A percentile compares a stretch with the other conserved stretches of the same genome.
These are phyloP conservation scores for Monochamus saltuarius DNA, from an alignment of 1,140 invertebrate species.

Conservation along the genomic window DNA sequence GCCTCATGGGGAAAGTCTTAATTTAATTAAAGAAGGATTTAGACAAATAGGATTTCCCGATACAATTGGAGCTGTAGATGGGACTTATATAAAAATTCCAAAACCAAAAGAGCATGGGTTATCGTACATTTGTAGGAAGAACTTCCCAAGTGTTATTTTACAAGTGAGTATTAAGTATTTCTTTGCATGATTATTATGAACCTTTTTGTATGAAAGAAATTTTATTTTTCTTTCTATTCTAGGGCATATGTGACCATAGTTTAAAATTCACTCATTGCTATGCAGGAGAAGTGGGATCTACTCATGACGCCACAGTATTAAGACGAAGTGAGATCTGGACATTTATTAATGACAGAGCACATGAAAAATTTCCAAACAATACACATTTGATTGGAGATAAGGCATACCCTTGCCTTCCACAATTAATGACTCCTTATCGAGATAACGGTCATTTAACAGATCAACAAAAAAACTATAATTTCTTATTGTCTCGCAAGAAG, in stretches of 20 bases:
- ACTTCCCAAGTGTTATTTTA: too few species aligned
- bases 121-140: too few species aligned
- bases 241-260: background rate
- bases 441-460: slow-evolving; percentile 14
- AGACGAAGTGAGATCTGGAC: slow-evolving; percentile 7
- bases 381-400: slow-evolving; percentile 8
- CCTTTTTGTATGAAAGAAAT: too few species aligned
- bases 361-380: slow-evolving; percentile 8
- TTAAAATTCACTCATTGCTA: background rate
- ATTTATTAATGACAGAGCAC: slow-evolving; percentile 5
- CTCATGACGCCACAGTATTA: slow-evolving; percentile 4
- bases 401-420: slow-evolving; percentile 5
- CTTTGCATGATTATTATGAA: too few species aligned
- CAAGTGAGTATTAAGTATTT: too few species aligned
- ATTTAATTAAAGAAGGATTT: too few species aligned
- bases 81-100: too few species aligned
- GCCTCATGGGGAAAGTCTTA: too few species aligned
- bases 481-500: slow-evolving; percentile 1
- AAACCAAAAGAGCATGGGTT: too few species aligned
- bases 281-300: slow-evolving; percentile 2
- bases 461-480: slow-evolving; percentile 15
- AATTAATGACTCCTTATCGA: slow-evolving; percentile 6
- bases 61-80: too few species aligned
- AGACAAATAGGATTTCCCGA: too few species aligned
- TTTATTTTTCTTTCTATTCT: background rate